Percentiles rank a stretch among this genome's conserved stretches.
Conservation (phyloP, 2,888 invertebrate species). For the Sphaerophoria taeniata region DNA sequence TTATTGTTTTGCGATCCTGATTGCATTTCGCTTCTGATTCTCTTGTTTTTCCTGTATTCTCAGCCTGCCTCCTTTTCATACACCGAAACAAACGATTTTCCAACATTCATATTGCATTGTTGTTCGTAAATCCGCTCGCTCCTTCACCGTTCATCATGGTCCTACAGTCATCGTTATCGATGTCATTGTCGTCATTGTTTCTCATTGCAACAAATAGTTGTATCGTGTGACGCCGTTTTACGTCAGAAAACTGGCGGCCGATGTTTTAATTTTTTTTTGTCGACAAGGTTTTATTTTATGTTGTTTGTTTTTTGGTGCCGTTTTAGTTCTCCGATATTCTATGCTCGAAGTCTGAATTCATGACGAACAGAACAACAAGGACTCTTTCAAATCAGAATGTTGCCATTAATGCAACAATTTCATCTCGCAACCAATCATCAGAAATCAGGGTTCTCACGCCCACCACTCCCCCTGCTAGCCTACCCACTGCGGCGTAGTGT, state of each 20-base stretch:
- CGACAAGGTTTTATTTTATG: constrained; percentile 13
- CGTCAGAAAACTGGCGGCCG: constrained; percentile 43
- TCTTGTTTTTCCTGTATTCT: background rate
- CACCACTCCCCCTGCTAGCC: background rate
- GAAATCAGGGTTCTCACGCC: background rate
- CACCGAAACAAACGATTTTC: constrained; percentile 41
- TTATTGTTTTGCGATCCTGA: constrained; percentile 73
- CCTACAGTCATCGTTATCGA: no score
- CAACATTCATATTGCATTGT: constrained; percentile 42
- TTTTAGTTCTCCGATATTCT: constrained; percentile 41
- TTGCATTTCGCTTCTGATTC: constrained; percentile 56
- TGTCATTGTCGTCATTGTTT: constrained; percentile 8
- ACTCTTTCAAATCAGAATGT: constrained; percentile 73
- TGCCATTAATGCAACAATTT: constrained; percentile 74
- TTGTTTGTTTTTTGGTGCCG: constrained; percentile 17
- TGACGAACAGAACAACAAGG: constrained; percentile 69
- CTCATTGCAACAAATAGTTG: background rate
- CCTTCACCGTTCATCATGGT: background rate
- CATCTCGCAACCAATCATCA: constrained; percentile 71
- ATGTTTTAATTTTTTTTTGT: background rate
- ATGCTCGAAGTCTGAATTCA: constrained; percentile 60
- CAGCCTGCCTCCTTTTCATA: background rate
- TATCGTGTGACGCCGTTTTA: constrained; percentile 62
- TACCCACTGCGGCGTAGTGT: constrained; percentile 19
- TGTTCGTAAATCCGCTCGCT: background rate